Percentiles rank a stretch among this genome's conserved stretches.
phyloP scores from a whole-genome alignment of 92 coral and sea anemone species.

The Muricea muricata region DNA sequence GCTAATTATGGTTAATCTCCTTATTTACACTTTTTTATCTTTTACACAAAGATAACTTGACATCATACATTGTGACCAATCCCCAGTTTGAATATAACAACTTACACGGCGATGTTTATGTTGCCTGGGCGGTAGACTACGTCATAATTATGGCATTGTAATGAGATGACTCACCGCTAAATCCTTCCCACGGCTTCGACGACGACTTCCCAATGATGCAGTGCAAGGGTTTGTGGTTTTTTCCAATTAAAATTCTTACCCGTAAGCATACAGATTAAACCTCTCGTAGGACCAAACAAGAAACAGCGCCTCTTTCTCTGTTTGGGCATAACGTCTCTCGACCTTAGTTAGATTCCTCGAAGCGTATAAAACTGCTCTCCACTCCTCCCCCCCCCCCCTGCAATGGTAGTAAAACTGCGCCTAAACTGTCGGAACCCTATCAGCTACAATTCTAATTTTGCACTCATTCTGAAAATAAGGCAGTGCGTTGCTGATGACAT shows the following conservation, averaged over 20 bases:
- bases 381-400: constrained; percentile 56
- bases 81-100: too few species aligned
- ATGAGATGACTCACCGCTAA: background rate
- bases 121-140: background rate
- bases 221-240: constrained; percentile 70
- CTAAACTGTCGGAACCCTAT: constrained; percentile 63
- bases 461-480: constrained; percentile 51
- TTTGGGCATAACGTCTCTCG: too few species aligned
- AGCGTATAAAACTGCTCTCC: constrained; percentile 70
- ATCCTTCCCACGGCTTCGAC: constrained; percentile 58
- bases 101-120: too few species aligned
- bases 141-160: background rate
- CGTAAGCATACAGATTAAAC: constrained; percentile 62
- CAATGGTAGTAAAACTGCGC: constrained; percentile 56
- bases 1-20: too few species aligned
- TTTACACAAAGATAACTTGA: too few species aligned
- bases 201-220: constrained; percentile 48
- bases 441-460: constrained; percentile 56
- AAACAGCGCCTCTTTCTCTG: too few species aligned
- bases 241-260: constrained; percentile 58
- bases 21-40: too few species aligned
- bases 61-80: too few species aligned
- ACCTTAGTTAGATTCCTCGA: constrained; percentile 60
- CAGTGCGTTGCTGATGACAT: constrained; percentile 49
- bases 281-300: constrained; percentile 62